Evolutionary conservation across 2,888 invertebrate genomes (phyloP), one percentile per base, ranked within the genome.

Genomic region (Torymus texanus): DNA sequence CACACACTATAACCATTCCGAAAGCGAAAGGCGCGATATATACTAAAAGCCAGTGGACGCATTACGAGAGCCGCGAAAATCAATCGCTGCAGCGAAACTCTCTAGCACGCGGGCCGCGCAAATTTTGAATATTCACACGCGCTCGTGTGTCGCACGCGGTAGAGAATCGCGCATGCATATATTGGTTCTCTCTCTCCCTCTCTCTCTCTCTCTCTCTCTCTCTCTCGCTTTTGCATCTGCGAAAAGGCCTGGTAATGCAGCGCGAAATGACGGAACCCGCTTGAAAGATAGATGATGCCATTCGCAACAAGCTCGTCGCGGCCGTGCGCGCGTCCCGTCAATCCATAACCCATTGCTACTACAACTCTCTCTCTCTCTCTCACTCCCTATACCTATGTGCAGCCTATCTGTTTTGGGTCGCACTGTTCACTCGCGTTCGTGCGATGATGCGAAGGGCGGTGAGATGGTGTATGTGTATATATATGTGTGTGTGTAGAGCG

Each of bases 201-300:
- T 21, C 14, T 75, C 61, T 56, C 14, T n/a, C n/a, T n/a, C 21
- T 2, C 21, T 21, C 21, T 21, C 21, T 21, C 21, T 21, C 21
- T 21, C 14, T 75, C 61, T 56, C 14, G 56, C 62, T 68, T 65
- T 65, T 71, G 79, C 70, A 71, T 75, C 75, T 70, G 51, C 65
- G 18, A 79, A 71, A 79, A 61, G 74, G 63, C 65, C 63, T 65
- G n/a, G 75, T 83, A 81, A 82, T 80, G 82, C 82, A 79, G 80
- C 73, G 82, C 82, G 80, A 86, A 85, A 88, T 88, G 86, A 87
- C 83, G 82, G 82, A 86, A 86, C 84, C 58, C 85, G 84, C 85
- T 83, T 88, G 87, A 88, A 88, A 88, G 87, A 88, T 88, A 88
- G 86, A 88, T 88, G 88, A 88, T 85, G 85, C 87, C 83, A 85